These are phyloP conservation scores for Deilephila porcellus DNA, from an alignment of 2,888 invertebrate genomes.

Conservation along the genomic window DNA sequence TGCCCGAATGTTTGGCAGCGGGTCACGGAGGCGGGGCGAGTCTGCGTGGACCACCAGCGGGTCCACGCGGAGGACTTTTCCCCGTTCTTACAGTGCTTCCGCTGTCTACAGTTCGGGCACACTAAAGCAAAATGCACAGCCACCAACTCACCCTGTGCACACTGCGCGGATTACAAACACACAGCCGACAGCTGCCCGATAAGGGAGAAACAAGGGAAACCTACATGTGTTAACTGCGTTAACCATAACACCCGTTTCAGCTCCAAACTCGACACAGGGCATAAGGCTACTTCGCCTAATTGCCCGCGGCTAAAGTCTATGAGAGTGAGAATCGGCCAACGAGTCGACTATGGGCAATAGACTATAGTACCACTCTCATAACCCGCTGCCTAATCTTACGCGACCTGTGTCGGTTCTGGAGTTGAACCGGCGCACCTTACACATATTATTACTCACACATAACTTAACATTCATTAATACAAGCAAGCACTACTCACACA, in stretches of 20 bases:
- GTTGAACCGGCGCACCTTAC: too few species aligned
- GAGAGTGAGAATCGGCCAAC: not conserved
- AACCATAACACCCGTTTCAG: slow-evolving; percentile 10
- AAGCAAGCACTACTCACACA: too few species aligned
- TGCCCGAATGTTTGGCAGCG: slow-evolving; percentile 26
- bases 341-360: slow-evolving; percentile 10
- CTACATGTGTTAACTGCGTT: slow-evolving; percentile 35
- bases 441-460: too few species aligned
- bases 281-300: slow-evolving; percentile 22
- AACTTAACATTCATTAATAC: too few species aligned
- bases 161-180: slow-evolving; percentile 34
- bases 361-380: too few species aligned
- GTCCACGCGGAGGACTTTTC: slow-evolving; percentile 32
- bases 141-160: slow-evolving; percentile 25
- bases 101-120: slow-evolving; percentile 40
- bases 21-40: not conserved
- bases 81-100: slow-evolving; percentile 37
- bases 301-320: not conserved
- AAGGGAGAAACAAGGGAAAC: slow-evolving; percentile 1
- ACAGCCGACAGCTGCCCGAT: slow-evolving; percentile 29
- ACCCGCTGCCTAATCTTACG: too few species aligned
- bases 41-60: slow-evolving; percentile 36
- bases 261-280: not conserved
- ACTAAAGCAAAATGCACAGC: slow-evolving; percentile 32
- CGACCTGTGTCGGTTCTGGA: too few species aligned